Percentiles rank a stretch among this genome's conserved stretches.
phyloP scores from a whole-genome alignment of 92 coral and sea anemone genomes.

The Plumapathes pennacea region DNA sequence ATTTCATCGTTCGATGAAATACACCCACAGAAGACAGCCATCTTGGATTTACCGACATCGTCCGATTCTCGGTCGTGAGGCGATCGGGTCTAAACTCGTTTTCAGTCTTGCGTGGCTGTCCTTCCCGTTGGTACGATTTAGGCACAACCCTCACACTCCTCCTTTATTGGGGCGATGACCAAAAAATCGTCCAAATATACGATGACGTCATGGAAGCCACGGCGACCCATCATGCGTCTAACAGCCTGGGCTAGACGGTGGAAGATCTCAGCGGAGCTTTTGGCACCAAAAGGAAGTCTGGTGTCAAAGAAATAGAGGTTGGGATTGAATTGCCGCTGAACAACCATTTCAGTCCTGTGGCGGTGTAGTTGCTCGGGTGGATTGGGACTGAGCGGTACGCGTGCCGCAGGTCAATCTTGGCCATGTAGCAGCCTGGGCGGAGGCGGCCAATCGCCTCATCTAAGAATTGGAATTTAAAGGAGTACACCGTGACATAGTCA shows the following conservation, averaged over 20 bases:
- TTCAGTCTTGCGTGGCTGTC: too few species aligned
- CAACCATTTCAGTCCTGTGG: constrained; percentile 20
- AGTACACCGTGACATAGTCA: constrained; percentile 5
- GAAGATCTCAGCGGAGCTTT: constrained; percentile 23
- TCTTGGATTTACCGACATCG: too few species aligned
- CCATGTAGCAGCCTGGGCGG: constrained; percentile 12
- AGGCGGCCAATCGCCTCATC: constrained; percentile 9
- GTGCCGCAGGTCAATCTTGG: constrained; percentile 17
- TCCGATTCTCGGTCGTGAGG: too few species aligned
- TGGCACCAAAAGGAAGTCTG: constrained; percentile 18
- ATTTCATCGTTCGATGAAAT: neutral
- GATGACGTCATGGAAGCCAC: constrained; percentile 3
- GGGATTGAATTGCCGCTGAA: neutral
- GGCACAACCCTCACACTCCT: too few species aligned
- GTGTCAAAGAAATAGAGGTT: constrained; percentile 19
- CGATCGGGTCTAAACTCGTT: too few species aligned
- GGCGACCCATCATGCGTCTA: constrained; percentile 16
- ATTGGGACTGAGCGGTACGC: constrained; percentile 22
- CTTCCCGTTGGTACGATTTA: too few species aligned
- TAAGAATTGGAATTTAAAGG: constrained; percentile 8
- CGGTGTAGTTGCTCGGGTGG: constrained; percentile 12
- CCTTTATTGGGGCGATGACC: constrained; percentile 10
- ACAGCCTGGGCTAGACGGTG: constrained; percentile 21
- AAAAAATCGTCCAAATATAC: constrained; percentile 29
- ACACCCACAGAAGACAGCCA: too few species aligned